A percentile compares a stretch with the other conserved stretches of the same genome.
These are phyloP conservation scores for Drosophila multiciliata DNA, from an alignment of 2,888 invertebrate genomes.

Conservation along the genomic window DNA sequence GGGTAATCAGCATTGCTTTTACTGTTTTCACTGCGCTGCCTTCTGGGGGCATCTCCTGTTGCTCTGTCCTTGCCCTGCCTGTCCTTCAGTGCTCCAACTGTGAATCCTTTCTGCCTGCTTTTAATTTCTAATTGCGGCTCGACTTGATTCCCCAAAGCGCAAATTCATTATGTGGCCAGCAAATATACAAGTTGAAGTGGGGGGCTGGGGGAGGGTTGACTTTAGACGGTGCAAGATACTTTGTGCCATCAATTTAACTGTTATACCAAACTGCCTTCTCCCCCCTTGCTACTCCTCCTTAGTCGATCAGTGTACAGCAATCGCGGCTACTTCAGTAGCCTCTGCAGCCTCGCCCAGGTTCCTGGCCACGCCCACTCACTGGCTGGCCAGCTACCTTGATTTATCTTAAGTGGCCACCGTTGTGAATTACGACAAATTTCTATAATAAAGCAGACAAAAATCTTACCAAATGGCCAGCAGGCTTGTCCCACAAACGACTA, in stretches of 20 bases:
- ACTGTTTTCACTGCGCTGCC: conserved; percentile 37
- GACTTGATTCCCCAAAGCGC: conserved; percentile 59
- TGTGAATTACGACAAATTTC: conserved; percentile 77
- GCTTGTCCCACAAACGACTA: conserved; percentile 39
- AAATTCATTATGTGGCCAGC: conserved; percentile 54
- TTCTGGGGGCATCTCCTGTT: conserved; percentile 42
- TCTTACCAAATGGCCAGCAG: conserved; percentile 65
- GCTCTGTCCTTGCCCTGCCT: conserved; percentile 1
- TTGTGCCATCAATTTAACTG: conserved; percentile 20
- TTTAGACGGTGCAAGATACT: not conserved
- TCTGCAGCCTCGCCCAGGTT: conserved; percentile 16
- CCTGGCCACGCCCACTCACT: conserved; percentile 58
- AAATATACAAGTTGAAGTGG: not conserved
- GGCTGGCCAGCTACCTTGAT: conserved; percentile 47
- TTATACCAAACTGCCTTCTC: not conserved
- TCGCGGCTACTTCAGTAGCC: conserved; percentile 73
- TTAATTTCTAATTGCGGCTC: conserved; percentile 47
- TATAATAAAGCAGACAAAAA: conserved; percentile 82
- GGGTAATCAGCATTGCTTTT: conserved; percentile 73
- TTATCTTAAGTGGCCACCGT: conserved; percentile 81
- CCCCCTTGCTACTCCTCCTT: conserved; percentile 11
- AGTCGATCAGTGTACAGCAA: conserved; percentile 31
- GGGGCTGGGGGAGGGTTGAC: not conserved
- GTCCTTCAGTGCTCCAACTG: not conserved
- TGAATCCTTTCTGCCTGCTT: conserved; percentile 48